Evolutionary conservation across 2,888 invertebrate genomes (phyloP), one percentile per base, ranked within the genome.

Genomic region (Strigamia crassipes): DNA sequence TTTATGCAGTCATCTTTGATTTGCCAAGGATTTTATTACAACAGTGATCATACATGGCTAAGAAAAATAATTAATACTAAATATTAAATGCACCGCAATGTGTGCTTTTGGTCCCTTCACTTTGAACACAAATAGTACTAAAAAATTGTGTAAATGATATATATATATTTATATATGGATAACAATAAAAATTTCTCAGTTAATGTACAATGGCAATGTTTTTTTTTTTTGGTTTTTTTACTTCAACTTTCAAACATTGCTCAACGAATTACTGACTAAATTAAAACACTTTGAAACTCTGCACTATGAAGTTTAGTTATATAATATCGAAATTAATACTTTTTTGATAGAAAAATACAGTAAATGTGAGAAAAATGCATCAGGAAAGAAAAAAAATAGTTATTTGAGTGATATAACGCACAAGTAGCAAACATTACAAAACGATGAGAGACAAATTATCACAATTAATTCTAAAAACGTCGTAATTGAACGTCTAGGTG

Each of bases 21-120:
- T 56, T 56, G 56, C 56, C 18, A 56, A 56, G 56, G 9, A 56
- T 56, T 46, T 56, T 56, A 56, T 56, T 56, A 56, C 56, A 56
- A 56, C 56, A 56, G 56, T 5, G 56, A 56, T 9, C 56, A 56
- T 13, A 56, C 18, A 56, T 3, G 18, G 56, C 56, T 56, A 56
- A 56, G n/a, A 56, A 56, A 56, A 56, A 56, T 56, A 56, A 56
- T 56, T 46, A 13, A n/a, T 56, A 56, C 56, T 56, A n/a, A 56
- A 56, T 38, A 38, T n/a, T 18, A 18, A 56, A 56, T 56, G 56
- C 56, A 56, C 21, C 56, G 18, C 56, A 56, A 18, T 56, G 56
- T 56, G 18, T 56, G 56, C 56, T 56, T 18, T 56, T 56, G 56
- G 56, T 56, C 56, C 56, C 56, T 18, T 56, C 56, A 18, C 4